Base-by-base conservation (phyloP, 2,888 invertebrate species). In the Drosophila cognata region DNA sequence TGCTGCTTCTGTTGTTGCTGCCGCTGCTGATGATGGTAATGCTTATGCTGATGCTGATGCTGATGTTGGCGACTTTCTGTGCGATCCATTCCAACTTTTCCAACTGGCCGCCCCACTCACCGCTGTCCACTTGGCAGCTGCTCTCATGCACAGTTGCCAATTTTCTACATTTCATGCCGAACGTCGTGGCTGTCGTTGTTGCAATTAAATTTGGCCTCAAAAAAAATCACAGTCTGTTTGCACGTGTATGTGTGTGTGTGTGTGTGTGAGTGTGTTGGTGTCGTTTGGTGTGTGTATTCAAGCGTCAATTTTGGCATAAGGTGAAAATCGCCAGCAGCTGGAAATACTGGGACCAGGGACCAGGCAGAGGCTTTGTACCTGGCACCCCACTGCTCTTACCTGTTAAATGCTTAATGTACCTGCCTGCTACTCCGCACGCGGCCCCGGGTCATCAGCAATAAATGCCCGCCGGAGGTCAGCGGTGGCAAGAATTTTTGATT, bases 201-300 rank as follows among this genome's bases (percentile, higher is more conserved):
- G 84, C 84, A 87, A 84, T 84, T 84, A 84, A 84, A 89, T 84
- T 89, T 84, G 84, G 84, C 84, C 84, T 84, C 89, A 84, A 89
- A 84, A 78, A 78, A 74, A 70, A 57, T 48, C 53, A 61, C 60
- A 53, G 61, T 61, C 65, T 74, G 69, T 63, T 52, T 63, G 60
- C 65, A 65, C 65, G 36, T 71, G 28, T 41, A 7, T 36, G 41
- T 21, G n/a, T 62, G 38, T 31, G 28, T 36, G 29, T 38, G 11
- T 33, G 21, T 33, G 11, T 36, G 33, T 21, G 21, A 21, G 16
- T 63, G 35, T 46, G 21, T 25, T 11, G n/a, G 35, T 41, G 28
- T 43, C 41, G 4, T 41, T 41, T 41, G 10, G 6, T 6, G 33
- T 55, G 60, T 66, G 57, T 55, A 46, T 60, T 59, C 43, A 51